Evolutionary conservation across 2,113 vertebrate species (phyloP).

Genomic region (Ammodramus savannarum): DNA sequence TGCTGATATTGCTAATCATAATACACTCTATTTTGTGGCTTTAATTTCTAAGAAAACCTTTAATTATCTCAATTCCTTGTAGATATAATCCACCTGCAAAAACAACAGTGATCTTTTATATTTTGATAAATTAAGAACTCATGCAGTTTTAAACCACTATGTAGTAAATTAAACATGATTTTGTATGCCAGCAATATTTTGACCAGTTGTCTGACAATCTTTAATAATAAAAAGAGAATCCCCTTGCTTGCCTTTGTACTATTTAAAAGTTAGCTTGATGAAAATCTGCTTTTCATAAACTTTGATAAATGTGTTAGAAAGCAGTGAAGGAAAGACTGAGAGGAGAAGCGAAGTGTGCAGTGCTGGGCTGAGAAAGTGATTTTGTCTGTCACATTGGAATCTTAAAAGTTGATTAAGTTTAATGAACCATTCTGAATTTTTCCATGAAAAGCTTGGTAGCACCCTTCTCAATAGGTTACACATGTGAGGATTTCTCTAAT

Average conservation of each 20-base stretch:
- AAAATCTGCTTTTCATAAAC: not conserved
- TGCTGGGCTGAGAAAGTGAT: not conserved
- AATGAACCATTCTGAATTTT: not conserved
- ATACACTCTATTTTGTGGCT: not conserved
- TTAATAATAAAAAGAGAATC: not conserved
- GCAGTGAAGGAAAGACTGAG: not conserved
- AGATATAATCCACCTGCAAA: not conserved
- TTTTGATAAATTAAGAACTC: not conserved
- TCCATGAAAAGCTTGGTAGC: not conserved
- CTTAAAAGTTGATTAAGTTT: not conserved
- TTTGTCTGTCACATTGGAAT: not conserved
- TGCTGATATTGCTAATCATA: not conserved
- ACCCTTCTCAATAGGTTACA: not conserved
- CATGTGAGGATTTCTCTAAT: not conserved
- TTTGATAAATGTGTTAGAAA: not conserved
- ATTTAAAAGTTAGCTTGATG: not conserved
- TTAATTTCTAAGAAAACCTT: not conserved
- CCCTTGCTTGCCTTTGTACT: not conserved
- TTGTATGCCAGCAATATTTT: not conserved
- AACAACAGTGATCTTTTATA: not conserved
- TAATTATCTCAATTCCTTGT: not conserved
- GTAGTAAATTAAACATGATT: not conserved
- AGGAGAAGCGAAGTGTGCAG: not conserved
- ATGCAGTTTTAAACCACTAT: not conserved
- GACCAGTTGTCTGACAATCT: not conserved